Conservation (phyloP, 2,888 invertebrate species). For the Pteria penguin region DNA sequence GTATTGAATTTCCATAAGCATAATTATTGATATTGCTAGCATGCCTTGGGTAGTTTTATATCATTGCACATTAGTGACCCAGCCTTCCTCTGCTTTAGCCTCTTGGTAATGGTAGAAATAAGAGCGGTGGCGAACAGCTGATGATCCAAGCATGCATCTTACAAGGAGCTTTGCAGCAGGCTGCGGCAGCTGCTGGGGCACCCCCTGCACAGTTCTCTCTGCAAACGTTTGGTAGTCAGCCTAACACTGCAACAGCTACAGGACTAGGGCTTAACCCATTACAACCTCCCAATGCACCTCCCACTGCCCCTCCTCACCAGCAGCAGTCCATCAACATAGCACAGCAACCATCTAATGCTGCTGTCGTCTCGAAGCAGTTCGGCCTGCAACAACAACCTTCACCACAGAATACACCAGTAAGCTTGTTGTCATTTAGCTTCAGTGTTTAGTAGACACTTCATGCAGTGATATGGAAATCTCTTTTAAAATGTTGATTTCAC, state of each 20-base stretch:
- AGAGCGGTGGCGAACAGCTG: constrained; percentile 52
- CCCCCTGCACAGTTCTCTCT: constrained; percentile 61
- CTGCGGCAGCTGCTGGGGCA: constrained; percentile 74
- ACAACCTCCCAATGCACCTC: constrained; percentile 57
- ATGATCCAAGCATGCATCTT: constrained; percentile 59
- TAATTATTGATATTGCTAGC: too few relatives aligned
- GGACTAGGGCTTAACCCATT: constrained; percentile 59
- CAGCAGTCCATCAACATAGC: constrained; percentile 55
- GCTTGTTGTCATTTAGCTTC: too few relatives aligned
- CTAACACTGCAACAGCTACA: constrained; percentile 48
- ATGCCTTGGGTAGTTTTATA: too few relatives aligned
- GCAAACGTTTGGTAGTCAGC: constrained; percentile 71
- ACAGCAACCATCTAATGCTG: constrained; percentile 48
- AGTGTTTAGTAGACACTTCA: too few relatives aligned
- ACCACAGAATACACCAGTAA: constrained; percentile 64
- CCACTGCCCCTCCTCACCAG: constrained; percentile 37
- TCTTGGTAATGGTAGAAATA: constrained; percentile 42
- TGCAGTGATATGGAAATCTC: too few relatives aligned
- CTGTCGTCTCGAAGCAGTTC: constrained; percentile 49
- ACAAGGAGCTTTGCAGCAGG: constrained; percentile 69
- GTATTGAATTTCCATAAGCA: too few relatives aligned
- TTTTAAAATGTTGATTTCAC: too few relatives aligned
- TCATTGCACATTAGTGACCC: too few relatives aligned
- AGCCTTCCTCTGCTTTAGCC: constrained; percentile 35
- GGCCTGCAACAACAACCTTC: constrained; percentile 50